Conservation (phyloP, 2,797 vertebrate species). For the Lutjanus campechanus region DNA sequence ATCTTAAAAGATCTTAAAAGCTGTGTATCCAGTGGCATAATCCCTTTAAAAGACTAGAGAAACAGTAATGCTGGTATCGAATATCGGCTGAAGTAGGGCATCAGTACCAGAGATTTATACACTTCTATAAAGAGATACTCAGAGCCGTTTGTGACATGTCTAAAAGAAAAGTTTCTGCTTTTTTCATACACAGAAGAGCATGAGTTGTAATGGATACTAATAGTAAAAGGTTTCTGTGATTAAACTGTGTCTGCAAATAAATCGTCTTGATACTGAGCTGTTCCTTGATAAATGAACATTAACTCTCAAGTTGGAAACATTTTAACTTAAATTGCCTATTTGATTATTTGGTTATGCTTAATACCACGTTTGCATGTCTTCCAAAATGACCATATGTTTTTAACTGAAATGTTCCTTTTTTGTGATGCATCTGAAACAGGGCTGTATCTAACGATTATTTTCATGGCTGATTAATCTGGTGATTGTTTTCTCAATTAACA, state of each 20-base stretch:
- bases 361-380: not conserved
- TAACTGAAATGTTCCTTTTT: not conserved
- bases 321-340: not conserved
- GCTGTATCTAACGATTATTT: too few relatives aligned
- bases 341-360: not conserved
- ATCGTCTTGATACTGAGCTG: not conserved
- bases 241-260: not conserved
- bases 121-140: conserved; percentile 8
- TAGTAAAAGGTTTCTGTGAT: not conserved
- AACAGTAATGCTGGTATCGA: conserved; percentile 34
- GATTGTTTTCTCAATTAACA: too few relatives aligned
- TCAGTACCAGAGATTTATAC: conserved; percentile 21
- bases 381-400: not conserved
- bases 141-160: conserved; percentile 6
- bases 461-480: too few relatives aligned
- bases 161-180: conserved; percentile 22
- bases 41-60: conserved; percentile 48
- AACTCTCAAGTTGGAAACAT: not conserved
- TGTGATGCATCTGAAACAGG: not conserved
- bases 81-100: conserved; percentile 30
- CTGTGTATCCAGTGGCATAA: conserved; percentile 47
- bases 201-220: not conserved
- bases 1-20: conserved; percentile 57
- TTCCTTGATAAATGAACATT: not conserved
- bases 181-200: not conserved